Percentiles rank a stretch among this genome's conserved stretches.
Evolutionary conservation across 2,113 vertebrate species (phyloP).

Genomic region (Chionomys nivalis): DNA sequence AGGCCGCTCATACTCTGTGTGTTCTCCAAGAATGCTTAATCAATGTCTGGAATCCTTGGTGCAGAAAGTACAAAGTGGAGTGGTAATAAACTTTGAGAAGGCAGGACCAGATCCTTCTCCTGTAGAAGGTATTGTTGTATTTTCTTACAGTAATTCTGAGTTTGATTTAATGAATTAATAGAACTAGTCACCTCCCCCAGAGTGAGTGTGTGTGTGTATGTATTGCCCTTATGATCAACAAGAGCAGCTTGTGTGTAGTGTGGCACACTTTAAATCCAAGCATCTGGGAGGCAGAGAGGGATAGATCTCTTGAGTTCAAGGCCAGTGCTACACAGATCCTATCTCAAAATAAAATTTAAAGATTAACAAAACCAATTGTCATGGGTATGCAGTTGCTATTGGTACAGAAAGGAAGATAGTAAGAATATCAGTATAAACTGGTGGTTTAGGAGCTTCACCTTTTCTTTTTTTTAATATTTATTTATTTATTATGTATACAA

Average conservation of each 20-base stretch:
- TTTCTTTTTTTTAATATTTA: not conserved
- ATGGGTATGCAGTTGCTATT: not conserved
- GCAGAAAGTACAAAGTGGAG: slow-evolving; percentile 98
- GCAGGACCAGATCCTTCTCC: slow-evolving; percentile 95
- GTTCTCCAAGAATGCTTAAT: slow-evolving; percentile 97
- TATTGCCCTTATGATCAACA: not conserved
- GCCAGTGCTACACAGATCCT: not conserved
- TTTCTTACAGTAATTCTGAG: slow-evolving; percentile 37
- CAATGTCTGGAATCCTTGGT: slow-evolving; percentile 98
- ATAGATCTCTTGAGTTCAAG: not conserved
- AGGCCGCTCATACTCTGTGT: slow-evolving; percentile 98
- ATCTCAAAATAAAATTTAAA: not conserved
- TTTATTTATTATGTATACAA: no score
- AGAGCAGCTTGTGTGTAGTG: not conserved
- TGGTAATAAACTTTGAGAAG: slow-evolving; percentile 99
- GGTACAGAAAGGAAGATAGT: not conserved
- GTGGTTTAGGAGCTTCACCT: not conserved
- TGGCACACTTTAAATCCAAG: not conserved
- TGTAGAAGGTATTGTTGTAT: slow-evolving; percentile 87
- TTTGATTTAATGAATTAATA: slow-evolving; percentile 3
- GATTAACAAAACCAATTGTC: not conserved
- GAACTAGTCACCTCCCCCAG: not conserved
- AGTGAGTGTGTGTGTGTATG: not conserved
- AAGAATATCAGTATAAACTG: slow-evolving; percentile 15
- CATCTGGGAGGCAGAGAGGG: not conserved